These are phyloP conservation scores for Macquaria ambigua DNA, from an alignment of 2,113 vertebrate genomes.

Conservation along the genomic window DNA sequence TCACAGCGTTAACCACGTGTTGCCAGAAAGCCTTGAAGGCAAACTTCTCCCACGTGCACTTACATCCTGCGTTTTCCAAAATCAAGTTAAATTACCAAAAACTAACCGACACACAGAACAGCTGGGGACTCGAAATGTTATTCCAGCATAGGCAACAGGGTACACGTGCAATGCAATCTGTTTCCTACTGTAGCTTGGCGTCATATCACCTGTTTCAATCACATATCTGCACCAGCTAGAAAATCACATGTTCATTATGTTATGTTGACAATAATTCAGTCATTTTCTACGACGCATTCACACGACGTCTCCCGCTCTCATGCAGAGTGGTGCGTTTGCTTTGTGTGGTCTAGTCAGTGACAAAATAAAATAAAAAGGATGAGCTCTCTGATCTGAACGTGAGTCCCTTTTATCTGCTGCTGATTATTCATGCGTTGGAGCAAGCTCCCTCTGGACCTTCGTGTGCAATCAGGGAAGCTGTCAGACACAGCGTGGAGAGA, in stretches of 20 bases:
- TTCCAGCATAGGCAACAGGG: too few relatives aligned
- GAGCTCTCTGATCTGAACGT: constrained; percentile 24
- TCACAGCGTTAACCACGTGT: too few relatives aligned
- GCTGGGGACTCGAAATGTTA: neutral
- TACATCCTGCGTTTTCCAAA: too few relatives aligned
- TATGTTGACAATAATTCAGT: neutral
- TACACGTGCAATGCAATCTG: neutral
- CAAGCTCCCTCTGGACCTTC: constrained; percentile 2
- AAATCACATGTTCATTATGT: too few relatives aligned
- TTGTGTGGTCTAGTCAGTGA: neutral
- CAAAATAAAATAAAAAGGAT: neutral
- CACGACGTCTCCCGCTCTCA: neutral
- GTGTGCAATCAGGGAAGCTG: constrained; percentile 17
- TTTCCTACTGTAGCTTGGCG: too few relatives aligned
- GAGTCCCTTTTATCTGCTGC: constrained; percentile 32
- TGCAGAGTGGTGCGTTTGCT: neutral
- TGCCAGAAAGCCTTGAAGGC: too few relatives aligned
- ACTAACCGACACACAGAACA: neutral
- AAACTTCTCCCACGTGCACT: too few relatives aligned
- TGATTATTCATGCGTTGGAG: constrained; percentile 43
- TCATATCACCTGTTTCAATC: neutral
- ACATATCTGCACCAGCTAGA: neutral
- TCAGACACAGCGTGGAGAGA: neutral
- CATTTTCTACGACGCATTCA: neutral
- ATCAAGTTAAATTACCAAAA: neutral